Conservation (phyloP, 35 echinoderm and acorn worm genomes). For the Nesometra sesokonis region DNA sequence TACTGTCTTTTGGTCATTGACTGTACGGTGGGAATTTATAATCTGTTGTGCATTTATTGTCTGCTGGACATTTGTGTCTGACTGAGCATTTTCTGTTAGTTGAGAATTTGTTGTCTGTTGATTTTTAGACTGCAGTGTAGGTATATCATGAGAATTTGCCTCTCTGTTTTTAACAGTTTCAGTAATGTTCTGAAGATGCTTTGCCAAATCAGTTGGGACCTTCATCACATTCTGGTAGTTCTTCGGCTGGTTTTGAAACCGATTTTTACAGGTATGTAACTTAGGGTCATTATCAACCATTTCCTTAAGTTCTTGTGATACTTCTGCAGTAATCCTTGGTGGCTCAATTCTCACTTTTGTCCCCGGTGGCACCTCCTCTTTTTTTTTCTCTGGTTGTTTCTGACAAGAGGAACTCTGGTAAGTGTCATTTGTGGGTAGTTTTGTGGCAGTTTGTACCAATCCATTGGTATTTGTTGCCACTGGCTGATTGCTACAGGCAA, state of each 20-base stretch:
- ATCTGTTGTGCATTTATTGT: too few relatives aligned
- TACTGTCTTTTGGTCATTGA: too few relatives aligned
- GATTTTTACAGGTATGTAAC: conserved; percentile 61
- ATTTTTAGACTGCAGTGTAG: too few relatives aligned
- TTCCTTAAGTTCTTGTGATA: conserved; percentile 38
- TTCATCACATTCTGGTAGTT: not conserved
- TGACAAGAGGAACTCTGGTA: not conserved
- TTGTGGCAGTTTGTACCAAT: not conserved
- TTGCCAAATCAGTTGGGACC: not conserved
- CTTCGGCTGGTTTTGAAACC: conserved; percentile 46
- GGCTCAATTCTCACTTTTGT: not conserved
- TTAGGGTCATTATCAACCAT: conserved; percentile 64
- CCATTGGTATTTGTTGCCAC: not conserved
- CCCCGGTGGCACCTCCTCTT: not conserved
- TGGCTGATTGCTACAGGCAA: not conserved
- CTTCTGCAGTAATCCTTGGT: conserved; percentile 67
- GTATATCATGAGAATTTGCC: not conserved
- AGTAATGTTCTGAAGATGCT: not conserved
- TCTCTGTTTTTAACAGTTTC: not conserved
- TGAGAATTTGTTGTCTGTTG: too few relatives aligned
- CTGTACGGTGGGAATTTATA: too few relatives aligned
- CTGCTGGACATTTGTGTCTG: too few relatives aligned
- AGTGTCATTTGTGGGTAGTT: not conserved
- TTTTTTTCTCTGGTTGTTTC: not conserved
- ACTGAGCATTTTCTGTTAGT: too few relatives aligned